phyloP scores from a whole-genome alignment of 2,797 vertebrate genomes.

The Sebastes cheni region DNA sequence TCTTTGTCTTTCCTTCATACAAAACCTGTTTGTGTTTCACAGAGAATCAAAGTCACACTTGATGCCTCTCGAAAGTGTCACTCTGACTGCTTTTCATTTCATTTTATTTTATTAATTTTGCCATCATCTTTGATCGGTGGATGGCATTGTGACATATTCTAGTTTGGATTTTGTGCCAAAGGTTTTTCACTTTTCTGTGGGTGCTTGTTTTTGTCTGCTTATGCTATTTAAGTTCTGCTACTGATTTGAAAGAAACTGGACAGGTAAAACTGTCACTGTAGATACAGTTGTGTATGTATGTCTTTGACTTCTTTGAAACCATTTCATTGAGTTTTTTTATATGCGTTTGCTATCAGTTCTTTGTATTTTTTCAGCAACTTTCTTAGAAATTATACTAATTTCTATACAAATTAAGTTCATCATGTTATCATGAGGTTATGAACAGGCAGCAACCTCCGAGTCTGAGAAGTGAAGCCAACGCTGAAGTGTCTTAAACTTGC shows the following conservation, averaged over 20 bases:
- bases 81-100: slow-evolving; percentile 6
- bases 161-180: neutral
- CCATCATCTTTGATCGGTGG: neutral
- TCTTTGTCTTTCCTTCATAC: slow-evolving; percentile 19
- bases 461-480: too few species aligned
- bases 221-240: neutral
- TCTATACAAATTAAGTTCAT: too few species aligned
- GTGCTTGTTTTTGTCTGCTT: neutral
- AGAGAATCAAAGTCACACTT: slow-evolving; percentile 4
- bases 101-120: slow-evolving; percentile 17
- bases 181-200: neutral
- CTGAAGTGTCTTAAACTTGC: too few species aligned
- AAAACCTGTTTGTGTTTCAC: slow-evolving; percentile 30
- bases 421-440: too few species aligned
- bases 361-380: too few species aligned
- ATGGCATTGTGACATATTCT: neutral
- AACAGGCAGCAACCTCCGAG: fast-evolving
- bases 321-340: too few species aligned
- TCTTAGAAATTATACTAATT: too few species aligned
- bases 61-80: slow-evolving; percentile 20
- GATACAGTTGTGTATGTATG: too few species aligned
- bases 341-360: too few species aligned
- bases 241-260: neutral
- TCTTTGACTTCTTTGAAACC: too few species aligned
- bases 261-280: neutral